Evolutionary conservation across 2,888 invertebrate genomes (phyloP), one percentile per base, ranked within the genome.

Genomic region (Eremobia ochroleuca): DNA sequence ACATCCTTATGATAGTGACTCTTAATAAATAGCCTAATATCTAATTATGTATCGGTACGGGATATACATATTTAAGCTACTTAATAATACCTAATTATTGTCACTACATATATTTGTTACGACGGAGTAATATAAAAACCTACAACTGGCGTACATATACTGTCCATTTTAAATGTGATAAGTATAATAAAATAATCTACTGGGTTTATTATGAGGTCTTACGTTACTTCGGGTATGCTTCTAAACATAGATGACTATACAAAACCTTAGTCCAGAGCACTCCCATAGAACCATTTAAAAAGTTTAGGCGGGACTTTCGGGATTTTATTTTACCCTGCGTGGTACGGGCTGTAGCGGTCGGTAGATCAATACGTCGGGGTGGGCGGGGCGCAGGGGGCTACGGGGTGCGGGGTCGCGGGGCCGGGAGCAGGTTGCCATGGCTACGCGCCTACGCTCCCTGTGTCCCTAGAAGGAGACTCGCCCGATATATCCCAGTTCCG

Each of bases 371-470:
- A 95, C 90, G 86, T 73, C 79, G 85, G 88, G 82, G 88, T 83
- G 79, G 77, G 86, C 71, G 85, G 83, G 90, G 86, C 67, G 81
- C 77, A 73, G 37, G 55, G 58, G 31, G 4, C 9, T n/a, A 84
- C 40, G 83, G 82, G 88, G 83, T 70, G 81, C 78, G 76, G 81
- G 82, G 43, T 78, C 87, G 73, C 82, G 86, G 79, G 77, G 89
- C 83, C 76, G 87, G 86, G 82, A 90, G 89, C 86, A 86, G 91
- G 95, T 92, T 91, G 79, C 93, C 95, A 96, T 96, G 94, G 93
- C 89, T 86, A 96, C 97, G 89, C 96, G 93, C 97, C 97, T 93
- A 96, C 96, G 95, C 94, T 92, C 92, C 90, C 92, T 91, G 91
- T 91, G 89, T 91, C 90, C 92, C 90, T 83, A 83, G 73, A 85